phyloP scores from a whole-genome alignment of 2,113 vertebrate species.

The Poecilia latipinna region DNA sequence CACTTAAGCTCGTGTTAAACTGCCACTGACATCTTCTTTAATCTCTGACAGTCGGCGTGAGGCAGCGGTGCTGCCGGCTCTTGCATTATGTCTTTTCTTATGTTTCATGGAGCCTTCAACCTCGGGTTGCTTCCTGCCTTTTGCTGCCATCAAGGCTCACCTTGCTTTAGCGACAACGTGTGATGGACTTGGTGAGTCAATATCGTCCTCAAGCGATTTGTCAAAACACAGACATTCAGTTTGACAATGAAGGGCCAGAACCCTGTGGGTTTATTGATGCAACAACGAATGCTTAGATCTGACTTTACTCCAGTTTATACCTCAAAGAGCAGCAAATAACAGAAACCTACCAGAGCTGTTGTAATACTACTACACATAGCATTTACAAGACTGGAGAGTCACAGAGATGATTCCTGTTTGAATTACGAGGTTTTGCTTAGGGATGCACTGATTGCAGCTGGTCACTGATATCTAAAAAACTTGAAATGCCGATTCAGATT shows the following conservation, averaged over 20 bases:
- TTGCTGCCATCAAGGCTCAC: constrained; percentile 43
- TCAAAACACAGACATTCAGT: constrained; percentile 35
- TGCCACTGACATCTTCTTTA: constrained; percentile 82
- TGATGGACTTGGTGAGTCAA: constrained; percentile 62
- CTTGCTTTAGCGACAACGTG: constrained; percentile 54
- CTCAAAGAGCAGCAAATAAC: constrained; percentile 30
- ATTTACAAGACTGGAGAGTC: background rate
- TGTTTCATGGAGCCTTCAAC: constrained; percentile 65
- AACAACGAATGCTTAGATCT: constrained; percentile 18
- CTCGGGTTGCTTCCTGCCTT: constrained; percentile 36
- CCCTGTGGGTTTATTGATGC: no score
- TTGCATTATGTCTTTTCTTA: constrained; percentile 56
- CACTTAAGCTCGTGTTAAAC: constrained; percentile 77
- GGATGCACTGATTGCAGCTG: no score
- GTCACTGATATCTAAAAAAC: no score
- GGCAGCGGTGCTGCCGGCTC: constrained; percentile 59
- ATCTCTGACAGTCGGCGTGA: constrained; percentile 74
- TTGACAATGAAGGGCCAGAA: constrained; percentile 23
- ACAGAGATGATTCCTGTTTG: background rate
- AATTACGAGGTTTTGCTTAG: background rate
- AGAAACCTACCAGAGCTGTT: background rate
- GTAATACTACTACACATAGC: background rate
- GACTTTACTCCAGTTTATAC: constrained; percentile 1
- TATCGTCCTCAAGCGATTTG: constrained; percentile 53
- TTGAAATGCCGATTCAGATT: no score